Base-by-base conservation (phyloP, 2,888 invertebrate genomes). In the Gortyna flavago region DNA sequence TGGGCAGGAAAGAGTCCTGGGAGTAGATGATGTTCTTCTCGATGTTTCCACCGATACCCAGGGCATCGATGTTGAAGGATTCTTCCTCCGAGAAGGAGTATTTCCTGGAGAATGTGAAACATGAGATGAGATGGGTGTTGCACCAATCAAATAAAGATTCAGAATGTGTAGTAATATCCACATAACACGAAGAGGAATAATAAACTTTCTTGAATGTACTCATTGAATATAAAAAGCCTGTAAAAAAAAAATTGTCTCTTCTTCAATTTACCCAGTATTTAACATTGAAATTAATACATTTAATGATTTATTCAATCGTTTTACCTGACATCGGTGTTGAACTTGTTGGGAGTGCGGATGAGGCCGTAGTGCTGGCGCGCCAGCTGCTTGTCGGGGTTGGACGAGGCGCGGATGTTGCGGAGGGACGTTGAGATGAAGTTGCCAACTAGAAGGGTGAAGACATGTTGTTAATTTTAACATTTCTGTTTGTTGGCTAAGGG, bases 341-440 rank as follows among this genome's bases (percentile, higher is more conserved):
- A 97, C 80, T 95, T 96, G 88, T 95, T 97, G 1, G 96, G 97
- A 0, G 97, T 95, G 38, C 97, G 95, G 86, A 97, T 97, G 66
- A 96, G 97, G 4, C 95, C 95, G 74, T 97, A 97, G 89, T 97
- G 96, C 68, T 97, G 94, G 8, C 95, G 94, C 0, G 97, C 97
- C 4, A 95, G 94, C 54, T 97, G 97, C 89, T 98, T 98, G 91
- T 97, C 97, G 0, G 98, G 98, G 92, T 98, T 98, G 5, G 98
- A 97, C 0, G 98, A 98, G 0, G 98, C 97, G 61, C 98, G 97
- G 77, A 99, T 97, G 89, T 98, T 98, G 65, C 97, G 97, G 57
- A 99, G 97, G 86, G 98, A 99, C 0, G 98, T 97, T 25, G 97
- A 97, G 86, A 99, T 98, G 95, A 98, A 99, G 9, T 98, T 98